A percentile compares a stretch with the other conserved stretches of the same genome.
phyloP scores from a whole-genome alignment of 2,888 invertebrate species.

The Dusona sp. region DNA sequence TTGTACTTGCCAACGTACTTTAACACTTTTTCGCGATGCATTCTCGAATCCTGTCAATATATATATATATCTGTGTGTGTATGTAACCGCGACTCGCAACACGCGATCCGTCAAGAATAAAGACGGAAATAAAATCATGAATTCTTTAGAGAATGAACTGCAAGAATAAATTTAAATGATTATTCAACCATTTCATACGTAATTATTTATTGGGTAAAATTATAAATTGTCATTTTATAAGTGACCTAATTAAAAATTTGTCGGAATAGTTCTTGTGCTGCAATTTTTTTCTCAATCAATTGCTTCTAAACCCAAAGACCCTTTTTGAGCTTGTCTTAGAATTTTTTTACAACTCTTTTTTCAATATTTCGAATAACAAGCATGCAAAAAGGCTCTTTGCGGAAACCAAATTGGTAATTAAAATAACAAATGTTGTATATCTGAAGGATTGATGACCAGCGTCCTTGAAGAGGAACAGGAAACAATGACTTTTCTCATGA shows the following conservation, averaged over 20 bases:
- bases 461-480: neutral
- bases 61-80: neutral
- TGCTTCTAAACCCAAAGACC: too few species aligned
- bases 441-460: neutral
- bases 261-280: too few species aligned
- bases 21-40: neutral
- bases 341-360: neutral
- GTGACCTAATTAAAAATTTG: too few species aligned
- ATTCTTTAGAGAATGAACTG: neutral
- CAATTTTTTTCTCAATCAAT: too few species aligned
- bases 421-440: neutral
- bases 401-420: neutral
- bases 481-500: neutral
- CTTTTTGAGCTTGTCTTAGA: too few species aligned
- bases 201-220: neutral
- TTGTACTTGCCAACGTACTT: neutral
- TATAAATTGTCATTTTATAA: neutral
- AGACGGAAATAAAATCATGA: neutral
- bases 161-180: neutral
- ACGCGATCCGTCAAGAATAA: neutral
- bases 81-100: neutral
- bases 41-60: conserved; percentile 9
- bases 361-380: neutral
- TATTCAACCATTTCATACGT: neutral
- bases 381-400: neutral